Conservation (phyloP, 2,113 vertebrate genomes). For the Oncorhynchus nerka region DNA sequence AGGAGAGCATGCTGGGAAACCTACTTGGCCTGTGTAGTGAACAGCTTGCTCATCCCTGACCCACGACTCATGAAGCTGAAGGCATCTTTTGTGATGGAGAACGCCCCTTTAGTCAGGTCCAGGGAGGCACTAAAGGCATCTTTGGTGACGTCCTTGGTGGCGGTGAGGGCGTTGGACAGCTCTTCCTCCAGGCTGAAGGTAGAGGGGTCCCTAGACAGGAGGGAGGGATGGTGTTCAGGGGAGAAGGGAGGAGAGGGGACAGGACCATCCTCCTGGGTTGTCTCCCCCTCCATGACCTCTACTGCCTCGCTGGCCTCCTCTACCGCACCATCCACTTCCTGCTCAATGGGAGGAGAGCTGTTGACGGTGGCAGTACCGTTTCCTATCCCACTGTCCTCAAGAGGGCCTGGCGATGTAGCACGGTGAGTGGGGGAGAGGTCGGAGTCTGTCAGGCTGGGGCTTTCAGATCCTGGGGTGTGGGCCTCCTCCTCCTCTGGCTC, state of each 20-base stretch:
- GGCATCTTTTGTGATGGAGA: conserved; percentile 91
- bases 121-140: conserved; percentile 87
- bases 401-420: conserved; percentile 21
- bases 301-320: conserved; percentile 85
- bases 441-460: conserved; percentile 88
- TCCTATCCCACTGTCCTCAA: conserved; percentile 65
- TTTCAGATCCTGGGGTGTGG: conserved; percentile 84
- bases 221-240: conserved; percentile 39
- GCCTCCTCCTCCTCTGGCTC: conserved; percentile 60
- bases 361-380: conserved; percentile 42
- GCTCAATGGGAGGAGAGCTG: conserved; percentile 4
- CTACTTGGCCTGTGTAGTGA: conserved; percentile 81
- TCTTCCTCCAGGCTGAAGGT: conserved; percentile 86
- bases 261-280: conserved; percentile 26
- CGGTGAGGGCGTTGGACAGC: conserved; percentile 83
- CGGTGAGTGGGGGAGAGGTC: conserved; percentile 74
- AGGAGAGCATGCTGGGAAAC: conserved; percentile 8
- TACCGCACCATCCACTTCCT: conserved; percentile 69
- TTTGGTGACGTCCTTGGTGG: conserved; percentile 91
- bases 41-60: conserved; percentile 89
- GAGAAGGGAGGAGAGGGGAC: conserved; percentile 54
- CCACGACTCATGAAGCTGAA: conserved; percentile 87
- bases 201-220: conserved; percentile 65
- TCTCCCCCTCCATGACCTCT: conserved; percentile 67
- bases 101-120: conserved; percentile 93